Percentiles rank a stretch among this genome's conserved stretches.
Evolutionary conservation across 1,140 invertebrate species (phyloP).

Genomic region (Aphelinus atriplicis): DNA sequence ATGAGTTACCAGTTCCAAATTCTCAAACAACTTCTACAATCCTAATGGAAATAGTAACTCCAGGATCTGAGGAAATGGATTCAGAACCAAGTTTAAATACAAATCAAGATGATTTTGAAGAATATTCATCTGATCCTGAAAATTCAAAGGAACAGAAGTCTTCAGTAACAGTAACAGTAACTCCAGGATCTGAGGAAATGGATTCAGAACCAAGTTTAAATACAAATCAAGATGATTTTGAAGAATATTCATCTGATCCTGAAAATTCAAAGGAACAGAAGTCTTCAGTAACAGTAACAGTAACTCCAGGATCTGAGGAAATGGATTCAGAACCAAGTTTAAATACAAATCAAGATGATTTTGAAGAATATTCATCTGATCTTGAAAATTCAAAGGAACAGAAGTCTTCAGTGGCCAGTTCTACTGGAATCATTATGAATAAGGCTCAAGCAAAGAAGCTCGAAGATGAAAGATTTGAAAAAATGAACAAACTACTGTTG

Average conservation of each 20-base stretch:
- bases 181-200: too few relatives aligned
- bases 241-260: neutral
- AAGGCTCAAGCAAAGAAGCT: constrained; percentile 18
- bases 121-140: neutral
- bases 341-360: neutral
- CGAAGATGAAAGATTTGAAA: constrained; percentile 31
- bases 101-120: neutral
- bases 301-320: too few relatives aligned
- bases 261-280: neutral
- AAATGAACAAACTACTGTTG: constrained; percentile 33
- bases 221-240: neutral
- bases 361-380: neutral
- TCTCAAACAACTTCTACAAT: neutral
- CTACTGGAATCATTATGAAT: constrained; percentile 19
- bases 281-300: too few relatives aligned
- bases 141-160: neutral
- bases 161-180: too few relatives aligned
- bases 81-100: neutral
- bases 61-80: neutral
- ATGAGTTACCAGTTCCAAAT: neutral
- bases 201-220: neutral
- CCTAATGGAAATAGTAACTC: neutral
- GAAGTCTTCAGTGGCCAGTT: neutral
- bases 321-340: neutral
- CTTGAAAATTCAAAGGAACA: neutral